Evolutionary conservation across 2,113 vertebrate genomes (phyloP).

Genomic region (Lampris megalopsis): DNA sequence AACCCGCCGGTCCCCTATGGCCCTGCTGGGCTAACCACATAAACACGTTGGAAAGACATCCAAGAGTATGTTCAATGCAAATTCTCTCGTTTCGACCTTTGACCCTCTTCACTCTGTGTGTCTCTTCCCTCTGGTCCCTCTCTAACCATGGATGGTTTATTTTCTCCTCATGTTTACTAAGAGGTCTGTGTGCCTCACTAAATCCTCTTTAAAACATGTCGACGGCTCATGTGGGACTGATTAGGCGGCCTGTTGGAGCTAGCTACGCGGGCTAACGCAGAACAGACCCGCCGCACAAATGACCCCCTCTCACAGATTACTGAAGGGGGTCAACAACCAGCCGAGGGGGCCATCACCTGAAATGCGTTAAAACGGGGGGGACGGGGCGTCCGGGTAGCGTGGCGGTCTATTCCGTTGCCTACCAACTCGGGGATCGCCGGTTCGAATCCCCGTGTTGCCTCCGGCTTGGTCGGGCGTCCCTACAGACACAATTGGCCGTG

Average conservation of each 20-base stretch:
- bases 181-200: neutral
- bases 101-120: neutral
- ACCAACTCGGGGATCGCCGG: too few relatives aligned
- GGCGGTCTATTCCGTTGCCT: too few relatives aligned
- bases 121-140: neutral
- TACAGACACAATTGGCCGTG: too few relatives aligned
- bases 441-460: too few relatives aligned
- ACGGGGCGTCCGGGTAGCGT: too few relatives aligned
- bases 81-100: neutral
- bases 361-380: too few relatives aligned
- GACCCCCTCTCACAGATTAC: neutral
- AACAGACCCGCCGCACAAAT: conserved; percentile 32
- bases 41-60: neutral
- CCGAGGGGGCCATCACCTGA: too few relatives aligned
- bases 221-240: conserved; percentile 31
- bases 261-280: conserved; percentile 12
- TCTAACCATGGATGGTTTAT: conserved; percentile 22
- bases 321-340: neutral
- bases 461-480: too few relatives aligned
- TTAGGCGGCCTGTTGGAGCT: conserved; percentile 3
- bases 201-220: conserved; percentile 17
- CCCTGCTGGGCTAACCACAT: neutral
- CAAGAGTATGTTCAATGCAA: neutral
- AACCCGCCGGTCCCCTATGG: too few relatives aligned
- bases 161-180: conserved; percentile 29